phyloP scores from a whole-genome alignment of 2,888 invertebrate species.

The Volucella zonaria region DNA sequence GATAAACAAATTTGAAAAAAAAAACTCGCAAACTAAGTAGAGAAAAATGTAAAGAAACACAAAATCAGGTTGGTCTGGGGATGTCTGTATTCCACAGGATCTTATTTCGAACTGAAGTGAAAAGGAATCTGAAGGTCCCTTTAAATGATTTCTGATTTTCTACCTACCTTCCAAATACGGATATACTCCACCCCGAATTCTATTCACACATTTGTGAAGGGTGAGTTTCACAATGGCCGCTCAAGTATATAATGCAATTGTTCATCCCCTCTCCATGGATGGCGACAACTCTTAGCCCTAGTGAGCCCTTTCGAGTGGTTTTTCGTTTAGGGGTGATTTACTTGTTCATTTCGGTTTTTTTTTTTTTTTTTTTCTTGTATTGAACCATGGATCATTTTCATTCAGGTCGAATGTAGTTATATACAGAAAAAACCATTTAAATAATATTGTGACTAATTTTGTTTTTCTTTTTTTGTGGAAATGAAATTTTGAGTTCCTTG shows the following conservation, averaged over 20 bases:
- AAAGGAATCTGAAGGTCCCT: slow-evolving; percentile 75
- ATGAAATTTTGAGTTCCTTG: too few species aligned
- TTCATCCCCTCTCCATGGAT: slow-evolving; percentile 65
- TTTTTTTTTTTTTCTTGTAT: slow-evolving; percentile 38
- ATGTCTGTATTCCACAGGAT: slow-evolving; percentile 78
- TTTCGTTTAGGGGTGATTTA: slow-evolving; percentile 66
- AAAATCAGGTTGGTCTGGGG: slow-evolving; percentile 63
- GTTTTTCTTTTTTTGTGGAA: neutral
- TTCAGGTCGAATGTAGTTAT: slow-evolving; percentile 39
- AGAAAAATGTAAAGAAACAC: slow-evolving; percentile 52
- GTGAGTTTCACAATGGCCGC: slow-evolving; percentile 72
- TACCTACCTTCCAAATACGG: slow-evolving; percentile 48
- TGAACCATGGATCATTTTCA: slow-evolving; percentile 55
- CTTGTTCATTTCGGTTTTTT: slow-evolving; percentile 26
- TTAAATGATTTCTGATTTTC: slow-evolving; percentile 77
- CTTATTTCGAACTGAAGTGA: slow-evolving; percentile 80
- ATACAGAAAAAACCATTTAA: slow-evolving; percentile 19
- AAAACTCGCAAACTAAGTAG: slow-evolving; percentile 57
- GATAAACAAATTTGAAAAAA: slow-evolving; percentile 3
- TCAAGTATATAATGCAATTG: slow-evolving; percentile 70
- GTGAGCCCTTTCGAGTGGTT: slow-evolving; percentile 68
- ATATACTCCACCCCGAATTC: slow-evolving; percentile 64
- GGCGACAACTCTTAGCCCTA: slow-evolving; percentile 65
- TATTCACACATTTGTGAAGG: slow-evolving; percentile 45
- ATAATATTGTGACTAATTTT: slow-evolving; percentile 30